Evolutionary conservation across 1,140 invertebrate species (phyloP).

Genomic region (Subanguina moxae): DNA sequence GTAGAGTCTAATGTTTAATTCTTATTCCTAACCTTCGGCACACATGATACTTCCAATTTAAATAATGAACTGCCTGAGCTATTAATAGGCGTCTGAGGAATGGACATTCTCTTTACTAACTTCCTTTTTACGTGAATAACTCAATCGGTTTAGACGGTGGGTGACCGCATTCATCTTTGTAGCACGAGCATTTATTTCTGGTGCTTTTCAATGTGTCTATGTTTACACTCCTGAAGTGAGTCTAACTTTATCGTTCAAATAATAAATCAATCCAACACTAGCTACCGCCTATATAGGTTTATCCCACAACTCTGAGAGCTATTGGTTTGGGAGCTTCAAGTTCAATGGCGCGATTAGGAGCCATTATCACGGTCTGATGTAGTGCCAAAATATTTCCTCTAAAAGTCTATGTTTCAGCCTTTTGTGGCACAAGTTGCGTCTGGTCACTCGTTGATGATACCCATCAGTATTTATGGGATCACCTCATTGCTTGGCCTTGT

Average conservation of each 20-base stretch:
- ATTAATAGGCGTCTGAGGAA: no score
- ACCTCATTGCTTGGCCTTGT: constrained; percentile 72
- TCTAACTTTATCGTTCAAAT: not conserved
- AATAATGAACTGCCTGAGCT: no score
- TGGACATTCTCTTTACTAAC: no score
- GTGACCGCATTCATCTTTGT: constrained; percentile 81
- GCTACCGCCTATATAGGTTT: constrained; percentile 68
- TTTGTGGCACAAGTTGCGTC: constrained; percentile 81
- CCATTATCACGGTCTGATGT: constrained; percentile 68
- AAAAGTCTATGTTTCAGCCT: constrained; percentile 66
- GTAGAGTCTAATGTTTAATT: no score
- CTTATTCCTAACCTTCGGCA: no score
- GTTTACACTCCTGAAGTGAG: constrained; percentile 86
- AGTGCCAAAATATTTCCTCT: not conserved
- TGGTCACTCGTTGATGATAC: constrained; percentile 71
- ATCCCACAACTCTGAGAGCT: constrained; percentile 80
- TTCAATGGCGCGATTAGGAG: constrained; percentile 79
- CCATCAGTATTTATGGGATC: constrained; percentile 71
- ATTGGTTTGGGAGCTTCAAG: constrained; percentile 83
- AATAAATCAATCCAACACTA: constrained; percentile 17
- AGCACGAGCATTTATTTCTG: constrained; percentile 83
- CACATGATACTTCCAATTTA: no score
- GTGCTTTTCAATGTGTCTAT: constrained; percentile 87
- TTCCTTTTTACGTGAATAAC: no score
- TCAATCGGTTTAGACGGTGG: constrained; percentile 67